Evolutionary conservation across 2,797 vertebrate species (phyloP).

Genomic region (Stomatorhinus walkeri): DNA sequence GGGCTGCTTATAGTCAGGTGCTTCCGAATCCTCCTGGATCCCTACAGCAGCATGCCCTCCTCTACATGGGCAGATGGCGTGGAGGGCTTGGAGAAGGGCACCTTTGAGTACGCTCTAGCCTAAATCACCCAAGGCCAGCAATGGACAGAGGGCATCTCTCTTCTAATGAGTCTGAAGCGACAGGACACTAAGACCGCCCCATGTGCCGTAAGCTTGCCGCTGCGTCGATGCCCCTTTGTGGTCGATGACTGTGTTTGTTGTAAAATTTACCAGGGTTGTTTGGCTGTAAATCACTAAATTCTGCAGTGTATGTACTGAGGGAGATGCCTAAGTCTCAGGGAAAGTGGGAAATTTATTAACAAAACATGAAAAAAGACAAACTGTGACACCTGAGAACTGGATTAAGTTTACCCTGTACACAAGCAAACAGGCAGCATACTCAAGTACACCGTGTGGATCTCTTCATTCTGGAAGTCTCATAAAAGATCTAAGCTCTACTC

Average conservation of each 20-base stretch:
- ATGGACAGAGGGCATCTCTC: background rate
- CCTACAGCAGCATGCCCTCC: conserved; percentile 95
- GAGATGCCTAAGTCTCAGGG: conserved; percentile 9
- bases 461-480: background rate
- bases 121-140: conserved; percentile 51
- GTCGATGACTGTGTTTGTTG: background rate
- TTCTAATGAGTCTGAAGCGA: background rate
- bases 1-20: conserved; percentile 90
- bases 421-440: background rate
- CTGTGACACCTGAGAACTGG: background rate
- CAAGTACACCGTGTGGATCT: background rate
- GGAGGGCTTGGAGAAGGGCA: conserved; percentile 91
- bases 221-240: background rate
- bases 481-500: background rate
- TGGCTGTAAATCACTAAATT: background rate
- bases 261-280: background rate
- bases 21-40: conserved; percentile 91
- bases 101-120: conserved; percentile 90
- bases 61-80: conserved; percentile 92
- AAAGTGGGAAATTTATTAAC: conserved; percentile 6
- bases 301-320: background rate
- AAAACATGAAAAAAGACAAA: background rate
- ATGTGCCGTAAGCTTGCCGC: background rate
- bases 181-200: background rate
- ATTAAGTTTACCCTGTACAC: background rate